Percentiles rank a stretch among this genome's conserved stretches.
Conservation (phyloP, 2,797 vertebrate species). For the Gymnodraco acuticeps region DNA sequence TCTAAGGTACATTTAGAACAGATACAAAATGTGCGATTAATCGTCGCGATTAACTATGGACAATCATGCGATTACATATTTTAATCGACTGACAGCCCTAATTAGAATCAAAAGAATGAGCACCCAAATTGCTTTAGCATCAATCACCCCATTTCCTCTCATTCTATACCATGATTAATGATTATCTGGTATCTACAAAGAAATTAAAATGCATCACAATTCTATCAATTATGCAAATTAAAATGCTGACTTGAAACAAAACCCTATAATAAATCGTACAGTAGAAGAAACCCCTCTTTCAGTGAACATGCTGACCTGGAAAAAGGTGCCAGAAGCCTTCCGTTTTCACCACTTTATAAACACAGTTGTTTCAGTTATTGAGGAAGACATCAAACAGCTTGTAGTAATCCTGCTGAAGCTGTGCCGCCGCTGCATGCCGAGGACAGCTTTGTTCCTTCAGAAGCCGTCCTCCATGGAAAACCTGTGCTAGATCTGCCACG, state of each 20-base stretch:
- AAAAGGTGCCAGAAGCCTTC: background rate
- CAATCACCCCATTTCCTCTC: no score
- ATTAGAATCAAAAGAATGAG: background rate
- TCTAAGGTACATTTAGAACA: no score
- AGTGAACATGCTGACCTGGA: constrained; percentile 6
- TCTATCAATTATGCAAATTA: background rate
- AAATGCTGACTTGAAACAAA: background rate
- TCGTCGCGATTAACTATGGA: no score
- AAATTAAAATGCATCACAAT: no score
- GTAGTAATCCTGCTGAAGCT: constrained; percentile 22
- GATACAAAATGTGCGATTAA: no score
- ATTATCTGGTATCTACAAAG: no score
- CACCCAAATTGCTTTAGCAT: background rate
- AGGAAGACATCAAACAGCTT: constrained; percentile 39
- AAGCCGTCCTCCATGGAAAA: constrained; percentile 55
- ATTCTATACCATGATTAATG: no score
- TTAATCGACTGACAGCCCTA: no score
- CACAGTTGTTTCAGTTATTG: constrained; percentile 18
- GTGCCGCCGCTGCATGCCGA: constrained; percentile 42
- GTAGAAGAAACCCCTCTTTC: background rate
- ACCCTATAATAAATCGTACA: no score
- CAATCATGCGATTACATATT: no score
- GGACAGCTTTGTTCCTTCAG: constrained; percentile 38
- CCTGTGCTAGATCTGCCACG: constrained; percentile 57
- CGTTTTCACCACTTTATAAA: constrained; percentile 13